These are phyloP conservation scores for Lanius ludovicianus DNA, from an alignment of 2,113 vertebrate species.

Conservation along the genomic window DNA sequence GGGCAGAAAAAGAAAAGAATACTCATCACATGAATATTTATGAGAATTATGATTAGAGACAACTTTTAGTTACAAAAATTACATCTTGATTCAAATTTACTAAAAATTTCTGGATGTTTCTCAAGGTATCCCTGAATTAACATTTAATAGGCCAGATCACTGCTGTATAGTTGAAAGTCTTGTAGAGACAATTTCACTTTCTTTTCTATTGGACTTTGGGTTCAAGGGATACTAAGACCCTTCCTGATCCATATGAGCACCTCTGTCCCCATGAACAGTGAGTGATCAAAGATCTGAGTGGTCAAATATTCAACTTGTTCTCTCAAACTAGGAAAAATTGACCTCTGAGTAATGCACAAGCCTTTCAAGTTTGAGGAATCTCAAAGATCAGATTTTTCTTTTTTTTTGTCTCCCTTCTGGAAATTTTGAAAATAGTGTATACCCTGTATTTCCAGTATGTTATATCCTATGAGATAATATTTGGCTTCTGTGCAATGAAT, in stretches of 20 bases:
- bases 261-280: neutral
- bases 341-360: neutral
- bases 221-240: neutral
- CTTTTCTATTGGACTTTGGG: neutral
- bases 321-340: neutral
- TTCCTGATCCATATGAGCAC: neutral
- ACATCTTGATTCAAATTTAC: neutral
- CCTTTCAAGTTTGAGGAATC: neutral
- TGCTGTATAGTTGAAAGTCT: neutral
- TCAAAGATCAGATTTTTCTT: neutral
- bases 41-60: neutral
- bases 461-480: neutral
- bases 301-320: neutral
- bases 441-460: neutral
- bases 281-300: neutral
- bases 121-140: neutral
- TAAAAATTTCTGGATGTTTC: neutral
- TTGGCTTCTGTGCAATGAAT: neutral
- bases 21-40: neutral
- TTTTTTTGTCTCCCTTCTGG: too few relatives aligned
- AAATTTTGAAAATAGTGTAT: neutral
- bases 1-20: neutral
- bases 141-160: neutral
- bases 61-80: neutral
- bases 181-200: neutral